phyloP scores from a whole-genome alignment of 2,797 vertebrate genomes.

The Chelidonichthys spinosus region DNA sequence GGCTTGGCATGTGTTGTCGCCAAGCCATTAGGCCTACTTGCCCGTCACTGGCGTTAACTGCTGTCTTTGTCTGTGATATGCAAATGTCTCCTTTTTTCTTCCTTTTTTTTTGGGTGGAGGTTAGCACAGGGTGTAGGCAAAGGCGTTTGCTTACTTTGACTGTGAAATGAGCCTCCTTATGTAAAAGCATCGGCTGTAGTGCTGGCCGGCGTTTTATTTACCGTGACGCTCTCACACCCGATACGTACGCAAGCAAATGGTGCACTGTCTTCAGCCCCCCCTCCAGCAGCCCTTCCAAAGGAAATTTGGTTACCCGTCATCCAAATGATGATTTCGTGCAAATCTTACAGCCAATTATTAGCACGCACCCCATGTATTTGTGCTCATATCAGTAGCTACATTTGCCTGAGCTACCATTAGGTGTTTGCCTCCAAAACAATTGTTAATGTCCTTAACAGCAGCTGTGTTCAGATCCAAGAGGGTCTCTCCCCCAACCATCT shows the following conservation, averaged over 20 bases:
- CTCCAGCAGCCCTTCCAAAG: conserved; percentile 35
- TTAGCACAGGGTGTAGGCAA: conserved; percentile 75
- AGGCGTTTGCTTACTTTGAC: conserved; percentile 85
- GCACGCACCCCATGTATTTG: conserved; percentile 19
- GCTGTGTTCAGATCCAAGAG: conserved; percentile 95
- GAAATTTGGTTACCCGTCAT: conserved; percentile 65
- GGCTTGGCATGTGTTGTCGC: conserved; percentile 78
- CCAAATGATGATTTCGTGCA: conserved; percentile 47
- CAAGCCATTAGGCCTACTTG: conserved; percentile 82
- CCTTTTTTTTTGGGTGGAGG: conserved; percentile 72
- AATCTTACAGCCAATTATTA: conserved; percentile 37
- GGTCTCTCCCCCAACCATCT: conserved; percentile 98
- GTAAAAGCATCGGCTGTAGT: conserved; percentile 78
- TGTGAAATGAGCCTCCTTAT: conserved; percentile 85
- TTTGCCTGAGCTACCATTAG: conserved; percentile 22
- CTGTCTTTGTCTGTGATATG: conserved; percentile 87
- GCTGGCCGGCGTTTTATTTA: conserved; percentile 79
- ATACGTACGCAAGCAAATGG: conserved; percentile 82
- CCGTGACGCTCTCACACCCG: conserved; percentile 81
- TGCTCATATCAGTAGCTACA: conserved; percentile 15
- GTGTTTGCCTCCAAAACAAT: conserved; percentile 17
- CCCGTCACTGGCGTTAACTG: conserved; percentile 82
- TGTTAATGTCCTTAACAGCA: conserved; percentile 88
- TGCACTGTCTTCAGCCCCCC: conserved; percentile 59
- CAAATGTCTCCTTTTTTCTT: conserved; percentile 80